Conservation (phyloP, 1,140 invertebrate species). For the Probaryconus sp. region DNA sequence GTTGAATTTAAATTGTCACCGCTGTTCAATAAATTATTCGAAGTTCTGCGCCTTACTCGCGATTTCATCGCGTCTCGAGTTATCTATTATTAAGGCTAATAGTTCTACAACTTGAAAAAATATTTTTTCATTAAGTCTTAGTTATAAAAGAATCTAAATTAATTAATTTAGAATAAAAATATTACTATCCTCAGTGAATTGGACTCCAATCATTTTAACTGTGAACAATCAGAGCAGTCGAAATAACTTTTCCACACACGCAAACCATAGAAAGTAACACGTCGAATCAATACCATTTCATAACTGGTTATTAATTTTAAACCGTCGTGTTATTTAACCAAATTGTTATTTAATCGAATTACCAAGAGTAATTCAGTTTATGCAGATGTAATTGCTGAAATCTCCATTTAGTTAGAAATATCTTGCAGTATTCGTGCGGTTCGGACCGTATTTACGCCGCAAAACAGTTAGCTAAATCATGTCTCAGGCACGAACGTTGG, state of each 20-base stretch:
- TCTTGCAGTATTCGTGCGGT: conserved; percentile 34
- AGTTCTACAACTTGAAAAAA: too few species aligned
- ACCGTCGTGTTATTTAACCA: conserved; percentile 23
- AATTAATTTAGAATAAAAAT: too few species aligned
- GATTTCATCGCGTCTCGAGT: conserved; percentile 7
- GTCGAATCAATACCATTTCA: too few species aligned
- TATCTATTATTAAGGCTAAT: conserved; percentile 11
- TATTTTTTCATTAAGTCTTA: too few species aligned
- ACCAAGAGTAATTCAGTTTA: conserved; percentile 40
- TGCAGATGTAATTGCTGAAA: conserved; percentile 56
- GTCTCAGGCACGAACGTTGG: conserved; percentile 47
- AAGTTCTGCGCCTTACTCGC: neutral
- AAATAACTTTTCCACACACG: too few species aligned
- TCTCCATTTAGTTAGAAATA: conserved; percentile 55
- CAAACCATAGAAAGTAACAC: too few species aligned
- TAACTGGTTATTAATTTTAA: too few species aligned
- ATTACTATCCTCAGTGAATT: too few species aligned
- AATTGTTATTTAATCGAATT: conserved; percentile 48
- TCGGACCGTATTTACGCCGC: conserved; percentile 56
- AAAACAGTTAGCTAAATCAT: conserved; percentile 59
- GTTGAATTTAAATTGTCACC: neutral
- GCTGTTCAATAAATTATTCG: conserved; percentile 32
- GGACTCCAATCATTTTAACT: too few species aligned
- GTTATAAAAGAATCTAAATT: too few species aligned
- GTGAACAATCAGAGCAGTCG: too few species aligned